Evolutionary conservation across 2,888 invertebrate genomes (phyloP), one percentile per base, ranked within the genome.

Genomic region (Eristalis intricaria): DNA sequence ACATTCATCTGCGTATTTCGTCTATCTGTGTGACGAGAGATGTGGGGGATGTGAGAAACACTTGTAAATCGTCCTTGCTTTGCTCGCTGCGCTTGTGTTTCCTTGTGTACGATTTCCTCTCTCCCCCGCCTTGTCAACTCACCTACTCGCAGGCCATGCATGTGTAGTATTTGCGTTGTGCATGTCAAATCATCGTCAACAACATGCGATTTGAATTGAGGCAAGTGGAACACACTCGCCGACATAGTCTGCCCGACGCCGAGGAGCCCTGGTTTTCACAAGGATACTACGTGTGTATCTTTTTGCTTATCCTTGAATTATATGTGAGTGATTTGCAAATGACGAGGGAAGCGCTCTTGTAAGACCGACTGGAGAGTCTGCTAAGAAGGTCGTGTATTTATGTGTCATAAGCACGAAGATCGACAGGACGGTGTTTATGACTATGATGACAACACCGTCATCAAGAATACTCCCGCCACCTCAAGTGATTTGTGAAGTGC

Each of bases 161-260:
- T 50, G 38, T 38, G n/a, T 76, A 84, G 87, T 87, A 87, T 87
- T 87, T 87, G 87, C 79, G 76, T 87, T 87, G 87, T 87, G 87
- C 87, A 87, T 87, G 80, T 71, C 43, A 84, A 84, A 87, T 87
- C 87, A 78, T 77, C 77, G 78, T 83, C 77, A 86, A 83, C 86
- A 83, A 82, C 86, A 79, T 87, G 79, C 71, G 87, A 84, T 87
- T 69, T 75, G 79, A 76, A 87, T 79, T 80, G 84, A 79, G 83
- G 71, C 83, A 56, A 86, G 73, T 75, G 65, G 29, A 66, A 15
- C 50, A 63, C 58, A n/a, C 35, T 35, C 68, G 50, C 43, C 61
- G 13, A 65, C 75, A 68, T 40, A 68, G 66, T 60, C n/a, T 22
- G 0, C 56, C 23, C 19, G 19, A 50, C 10, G 60, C 13, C 22